Conservation (phyloP, 2,888 invertebrate genomes). For the Eudemis profundana region DNA sequence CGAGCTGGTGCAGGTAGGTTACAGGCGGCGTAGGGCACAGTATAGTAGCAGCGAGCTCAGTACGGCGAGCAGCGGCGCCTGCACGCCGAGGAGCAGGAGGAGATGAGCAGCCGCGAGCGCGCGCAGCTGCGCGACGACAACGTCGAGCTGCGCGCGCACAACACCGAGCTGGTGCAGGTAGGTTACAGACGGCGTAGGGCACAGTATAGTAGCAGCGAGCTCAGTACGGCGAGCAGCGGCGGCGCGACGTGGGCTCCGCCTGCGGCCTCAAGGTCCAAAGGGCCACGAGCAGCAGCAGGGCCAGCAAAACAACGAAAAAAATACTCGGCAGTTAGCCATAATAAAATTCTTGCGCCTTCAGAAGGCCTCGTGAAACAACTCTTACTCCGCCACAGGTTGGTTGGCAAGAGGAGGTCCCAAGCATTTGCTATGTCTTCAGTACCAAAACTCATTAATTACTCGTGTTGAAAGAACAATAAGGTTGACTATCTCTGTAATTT, state of each 20-base stretch:
- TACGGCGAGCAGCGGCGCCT: slow-evolving; percentile 78
- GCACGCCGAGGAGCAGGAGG: slow-evolving; percentile 78
- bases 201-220: slow-evolving; percentile 78
- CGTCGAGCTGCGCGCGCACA: slow-evolving; percentile 58
- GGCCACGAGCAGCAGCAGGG: too few species aligned
- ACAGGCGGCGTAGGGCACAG: neutral
- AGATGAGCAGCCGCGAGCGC: slow-evolving; percentile 70
- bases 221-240: slow-evolving; percentile 79
- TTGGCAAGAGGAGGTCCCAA: too few species aligned
- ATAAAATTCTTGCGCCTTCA: too few species aligned
- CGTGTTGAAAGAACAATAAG: too few species aligned
- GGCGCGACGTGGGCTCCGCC: slow-evolving; percentile 80
- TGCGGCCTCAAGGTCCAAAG: too few species aligned
- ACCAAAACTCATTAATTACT: too few species aligned
- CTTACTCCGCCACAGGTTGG: too few species aligned
- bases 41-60: slow-evolving; percentile 79
- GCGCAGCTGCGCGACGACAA: slow-evolving; percentile 70
- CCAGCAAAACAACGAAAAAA: too few species aligned
- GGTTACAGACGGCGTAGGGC: slow-evolving; percentile 8
- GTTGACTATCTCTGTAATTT: too few species aligned
- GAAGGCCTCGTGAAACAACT: too few species aligned
- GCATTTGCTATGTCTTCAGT: too few species aligned
- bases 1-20: slow-evolving; percentile 71
- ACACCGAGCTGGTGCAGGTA: slow-evolving; percentile 75
- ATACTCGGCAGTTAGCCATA: too few species aligned